Evolutionary conservation across 2,888 invertebrate genomes (phyloP).

Genomic region (Zonitis immaculata): DNA sequence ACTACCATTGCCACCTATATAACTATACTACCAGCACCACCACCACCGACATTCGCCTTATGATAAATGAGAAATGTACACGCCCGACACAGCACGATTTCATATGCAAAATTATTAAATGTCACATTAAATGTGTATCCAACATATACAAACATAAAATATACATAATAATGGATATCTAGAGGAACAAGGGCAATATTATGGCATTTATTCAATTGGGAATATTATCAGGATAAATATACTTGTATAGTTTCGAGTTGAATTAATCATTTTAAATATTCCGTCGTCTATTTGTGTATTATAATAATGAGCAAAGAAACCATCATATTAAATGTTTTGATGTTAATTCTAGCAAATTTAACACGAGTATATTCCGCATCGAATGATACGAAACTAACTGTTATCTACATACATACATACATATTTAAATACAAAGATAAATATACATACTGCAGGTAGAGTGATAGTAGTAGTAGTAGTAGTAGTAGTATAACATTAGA

Average conservation of each 20-base stretch:
- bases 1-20: too few species aligned
- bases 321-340: not conserved
- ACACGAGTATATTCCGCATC: not conserved
- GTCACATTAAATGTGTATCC: constrained; percentile 23
- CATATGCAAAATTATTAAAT: constrained; percentile 35
- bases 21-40: too few species aligned
- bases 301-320: too few species aligned
- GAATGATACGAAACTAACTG: not conserved
- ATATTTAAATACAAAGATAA: constrained; percentile 10
- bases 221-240: too few species aligned
- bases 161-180: constrained; percentile 4
- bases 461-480: too few species aligned
- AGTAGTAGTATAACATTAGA: constrained; percentile 23
- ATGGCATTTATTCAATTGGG: not conserved
- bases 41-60: constrained; percentile 32
- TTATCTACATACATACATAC: too few species aligned
- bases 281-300: too few species aligned
- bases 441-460: too few species aligned
- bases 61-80: constrained; percentile 38
- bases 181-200: not conserved
- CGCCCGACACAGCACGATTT: constrained; percentile 35
- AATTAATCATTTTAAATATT: too few species aligned
- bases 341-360: not conserved
- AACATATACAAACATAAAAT: constrained; percentile 7
- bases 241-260: too few species aligned